A percentile compares a stretch with the other conserved stretches of the same genome.
These are phyloP conservation scores for Carposina sasakii DNA, from an alignment of 1,140 invertebrate genomes.

Conservation along the genomic window DNA sequence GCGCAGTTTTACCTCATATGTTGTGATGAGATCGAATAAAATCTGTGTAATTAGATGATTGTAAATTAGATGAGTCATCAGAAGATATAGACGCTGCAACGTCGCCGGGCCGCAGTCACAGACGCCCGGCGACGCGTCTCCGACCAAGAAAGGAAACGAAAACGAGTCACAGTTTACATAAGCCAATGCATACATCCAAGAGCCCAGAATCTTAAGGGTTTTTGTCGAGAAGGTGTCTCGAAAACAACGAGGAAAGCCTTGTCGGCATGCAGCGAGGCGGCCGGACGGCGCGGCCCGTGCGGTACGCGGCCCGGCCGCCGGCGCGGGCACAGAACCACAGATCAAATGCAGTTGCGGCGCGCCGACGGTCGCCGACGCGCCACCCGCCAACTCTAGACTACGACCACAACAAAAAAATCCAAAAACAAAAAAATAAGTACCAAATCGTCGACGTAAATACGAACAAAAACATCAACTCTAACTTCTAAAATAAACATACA, in stretches of 20 bases:
- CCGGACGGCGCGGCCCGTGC: conserved; percentile 38
- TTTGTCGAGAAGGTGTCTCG: conserved; percentile 63
- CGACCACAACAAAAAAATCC: conserved; percentile 61
- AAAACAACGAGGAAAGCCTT: conserved; percentile 65
- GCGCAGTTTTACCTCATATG: too few relatives aligned
- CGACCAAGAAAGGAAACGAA: conserved; percentile 71
- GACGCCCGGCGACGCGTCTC: conserved; percentile 53
- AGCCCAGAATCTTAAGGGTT: conserved; percentile 72
- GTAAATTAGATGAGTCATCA: too few relatives aligned
- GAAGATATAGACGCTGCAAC: conserved; percentile 66
- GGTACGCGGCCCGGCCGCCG: conserved; percentile 44
- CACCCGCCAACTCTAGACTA: conserved; percentile 65
- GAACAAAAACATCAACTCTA: conserved; percentile 68
- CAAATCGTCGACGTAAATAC: conserved; percentile 62
- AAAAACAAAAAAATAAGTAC: conserved; percentile 57
- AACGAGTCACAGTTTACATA: conserved; percentile 71
- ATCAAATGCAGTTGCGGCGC: conserved; percentile 68
- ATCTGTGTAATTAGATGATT: too few relatives aligned
- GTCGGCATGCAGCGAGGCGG: conserved; percentile 65
- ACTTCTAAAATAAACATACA: conserved; percentile 69
- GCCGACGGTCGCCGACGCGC: conserved; percentile 38
- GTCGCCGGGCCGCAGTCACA: conserved; percentile 47
- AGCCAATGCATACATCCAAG: conserved; percentile 72
- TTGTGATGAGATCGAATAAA: too few relatives aligned
- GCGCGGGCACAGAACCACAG: conserved; percentile 67